phyloP scores from a whole-genome alignment of 2,888 invertebrate genomes.

The Lordiphosa fenestrarum region DNA sequence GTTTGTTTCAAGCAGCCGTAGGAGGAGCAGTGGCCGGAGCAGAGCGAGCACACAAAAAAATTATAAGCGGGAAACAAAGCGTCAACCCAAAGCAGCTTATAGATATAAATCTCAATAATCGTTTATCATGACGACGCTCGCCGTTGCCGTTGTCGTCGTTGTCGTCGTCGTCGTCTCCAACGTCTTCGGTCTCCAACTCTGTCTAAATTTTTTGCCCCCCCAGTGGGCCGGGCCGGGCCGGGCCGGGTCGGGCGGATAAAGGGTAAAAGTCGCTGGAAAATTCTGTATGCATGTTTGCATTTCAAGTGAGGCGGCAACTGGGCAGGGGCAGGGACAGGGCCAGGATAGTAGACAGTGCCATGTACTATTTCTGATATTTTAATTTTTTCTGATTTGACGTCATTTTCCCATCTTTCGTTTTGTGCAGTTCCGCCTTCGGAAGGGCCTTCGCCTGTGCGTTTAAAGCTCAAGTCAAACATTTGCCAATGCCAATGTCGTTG shows the following conservation, averaged over 20 bases:
- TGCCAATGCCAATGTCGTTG: conserved; percentile 33
- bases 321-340: too few species aligned
- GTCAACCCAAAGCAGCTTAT: conserved; percentile 64
- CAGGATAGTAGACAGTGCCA: conserved; percentile 1
- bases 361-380: conserved; percentile 9
- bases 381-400: conserved; percentile 16
- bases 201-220: conserved; percentile 1
- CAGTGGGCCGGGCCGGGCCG: too few species aligned
- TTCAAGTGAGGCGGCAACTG: conserved; percentile 16
- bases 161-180: neutral
- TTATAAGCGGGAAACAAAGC: conserved; percentile 49
- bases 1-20: too few species aligned
- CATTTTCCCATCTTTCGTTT: conserved; percentile 3
- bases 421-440: conserved; percentile 1
- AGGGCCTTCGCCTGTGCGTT: conserved; percentile 1
- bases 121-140: conserved; percentile 71
- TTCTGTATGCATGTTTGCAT: conserved; percentile 55
- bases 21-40: too few species aligned
- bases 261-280: conserved; percentile 55
- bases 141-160: conserved; percentile 21
- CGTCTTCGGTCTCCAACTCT: conserved; percentile 8
- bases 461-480: conserved; percentile 37
- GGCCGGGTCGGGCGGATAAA: conserved; percentile 13
- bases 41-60: conserved; percentile 7
- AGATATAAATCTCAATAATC: conserved; percentile 79